Base-by-base conservation (phyloP, 2,113 vertebrate species). In the Ochotona curzoniae region DNA sequence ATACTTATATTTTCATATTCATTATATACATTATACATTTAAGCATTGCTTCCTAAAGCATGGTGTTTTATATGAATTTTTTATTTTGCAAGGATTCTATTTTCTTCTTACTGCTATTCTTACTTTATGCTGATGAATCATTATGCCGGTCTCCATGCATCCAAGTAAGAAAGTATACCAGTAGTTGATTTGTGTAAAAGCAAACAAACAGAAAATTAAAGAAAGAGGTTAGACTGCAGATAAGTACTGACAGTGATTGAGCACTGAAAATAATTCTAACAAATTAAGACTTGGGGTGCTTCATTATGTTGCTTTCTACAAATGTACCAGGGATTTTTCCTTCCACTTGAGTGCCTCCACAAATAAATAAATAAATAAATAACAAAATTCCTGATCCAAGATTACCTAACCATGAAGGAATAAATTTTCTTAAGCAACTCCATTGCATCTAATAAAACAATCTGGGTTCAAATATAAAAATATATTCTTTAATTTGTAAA, bases 261-360 rank as follows among this genome's bases (percentile, higher is more conserved):
- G 21, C 51, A 23, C 30, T 57, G 69, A 63, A 70, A 86, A 61
- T 47, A 82, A 85, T 66, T 35, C 61, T 82, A 73, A 35, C 73
- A 32, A 51, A 32, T 64, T 86, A 76, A 82, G 64, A 74, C 73
- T 63, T 28, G 1, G 54, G 57, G 10, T 69, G 11, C 49, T 54
- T 94, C 32, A 91, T 84, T 69, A 75, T 75, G 71, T 44, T 87
- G 87, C 51, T 83, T 83, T n/a, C 14, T 92, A 23, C 21, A 89
- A 70, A 80, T 90, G 60, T 64, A 87, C 70, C 64, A 21, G 64
- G 69, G 4, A 38, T 83, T 87, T 82, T 13, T n/a, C 21, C 28
- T 10, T 76, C 25, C 25, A 12, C 32, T 1, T 64, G 74, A 78
- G 26, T 69, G 12, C 66, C 11, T 71, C 67, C 70, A 15, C 25